Conservation (phyloP, 2,113 vertebrate genomes). For the Eudyptes chrysolophus region DNA sequence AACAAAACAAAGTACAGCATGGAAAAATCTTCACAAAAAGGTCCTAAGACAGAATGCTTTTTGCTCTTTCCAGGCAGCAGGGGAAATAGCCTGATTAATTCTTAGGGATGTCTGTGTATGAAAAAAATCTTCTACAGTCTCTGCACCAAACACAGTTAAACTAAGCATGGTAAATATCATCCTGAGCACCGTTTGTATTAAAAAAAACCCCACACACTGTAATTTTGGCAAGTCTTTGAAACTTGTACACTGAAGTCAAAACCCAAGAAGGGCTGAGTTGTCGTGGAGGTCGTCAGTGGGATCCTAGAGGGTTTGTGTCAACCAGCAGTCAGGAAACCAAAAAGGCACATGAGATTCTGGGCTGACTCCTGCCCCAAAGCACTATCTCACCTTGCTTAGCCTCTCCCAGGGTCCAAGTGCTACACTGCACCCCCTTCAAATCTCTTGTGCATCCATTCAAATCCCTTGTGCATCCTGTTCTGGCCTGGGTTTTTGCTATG, state of each 20-base stretch:
- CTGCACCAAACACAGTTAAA: not conserved
- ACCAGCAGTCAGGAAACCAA: not conserved
- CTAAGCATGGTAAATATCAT: not conserved
- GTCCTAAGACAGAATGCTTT: not conserved
- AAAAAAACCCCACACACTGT: not conserved
- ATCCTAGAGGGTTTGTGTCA: not conserved
- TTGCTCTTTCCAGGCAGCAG: not conserved
- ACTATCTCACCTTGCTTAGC: not conserved
- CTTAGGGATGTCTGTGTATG: not conserved
- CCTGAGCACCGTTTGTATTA: not conserved
- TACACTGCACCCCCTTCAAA: not conserved
- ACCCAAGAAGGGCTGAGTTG: not conserved
- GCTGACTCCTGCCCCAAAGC: not conserved
- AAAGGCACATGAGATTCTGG: not conserved
- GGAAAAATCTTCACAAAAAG: not conserved
- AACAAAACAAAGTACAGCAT: not conserved
- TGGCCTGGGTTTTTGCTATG: not conserved
- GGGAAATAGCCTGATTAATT: not conserved
- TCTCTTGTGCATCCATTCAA: not conserved
- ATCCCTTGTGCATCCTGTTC: not conserved
- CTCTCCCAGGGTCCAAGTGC: not conserved
- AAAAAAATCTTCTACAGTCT: not conserved
- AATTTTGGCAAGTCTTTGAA: not conserved
- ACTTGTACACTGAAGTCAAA: not conserved
- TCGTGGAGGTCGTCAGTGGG: not conserved